Evolutionary conservation across 2,797 vertebrate genomes (phyloP), one percentile per base, ranked within the genome.

Genomic region (Vultur gryphus): DNA sequence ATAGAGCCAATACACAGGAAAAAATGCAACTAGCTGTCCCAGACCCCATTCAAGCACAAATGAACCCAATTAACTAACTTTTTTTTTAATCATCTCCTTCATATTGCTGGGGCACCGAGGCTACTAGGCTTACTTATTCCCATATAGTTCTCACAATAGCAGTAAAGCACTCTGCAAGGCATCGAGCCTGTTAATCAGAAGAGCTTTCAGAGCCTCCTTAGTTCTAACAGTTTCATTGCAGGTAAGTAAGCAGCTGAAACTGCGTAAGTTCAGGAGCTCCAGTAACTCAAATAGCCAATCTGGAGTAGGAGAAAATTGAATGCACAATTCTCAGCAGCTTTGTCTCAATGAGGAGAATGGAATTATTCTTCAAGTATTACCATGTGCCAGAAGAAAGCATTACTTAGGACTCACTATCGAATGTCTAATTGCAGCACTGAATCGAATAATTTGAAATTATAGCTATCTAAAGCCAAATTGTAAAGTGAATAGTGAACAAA

Each of bases 371-470:
- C 83, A 78, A 71, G 80, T 75, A 65, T 76, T 87, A 79, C 57
- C 44, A 28, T 72, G 59, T 64, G 52, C 37, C 64, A 89, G 80
- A 91, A 95, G 80, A 95, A 95, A 93, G 31, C 49, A 54, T 84
- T 94, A 83, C 90, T 93, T 92, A 82, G 55, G n/a, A 66, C 64
- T 61, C 28, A 70, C 69, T 91, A 46, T 80, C 3, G 1, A 77
- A 83, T 91, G 64, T 69, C 89, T 95, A 96, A 95, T 91, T 96
- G 90, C 73, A 82, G 55, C 77, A 90, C 48, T 93, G 87, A 93
- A 93, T 66, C 8, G 1, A 91, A 84, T 91, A 88, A 92, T 95
- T 95, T 95, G 54, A 87, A 95, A 92, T 79, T 16, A 95, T 90
- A 94, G 62, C 66, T 91, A 86, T 88, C 73, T 82, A 93, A 93